Evolutionary conservation across 2,888 invertebrate genomes (phyloP), one percentile per base, ranked within the genome.

Genomic region (Drosophila cracens): DNA sequence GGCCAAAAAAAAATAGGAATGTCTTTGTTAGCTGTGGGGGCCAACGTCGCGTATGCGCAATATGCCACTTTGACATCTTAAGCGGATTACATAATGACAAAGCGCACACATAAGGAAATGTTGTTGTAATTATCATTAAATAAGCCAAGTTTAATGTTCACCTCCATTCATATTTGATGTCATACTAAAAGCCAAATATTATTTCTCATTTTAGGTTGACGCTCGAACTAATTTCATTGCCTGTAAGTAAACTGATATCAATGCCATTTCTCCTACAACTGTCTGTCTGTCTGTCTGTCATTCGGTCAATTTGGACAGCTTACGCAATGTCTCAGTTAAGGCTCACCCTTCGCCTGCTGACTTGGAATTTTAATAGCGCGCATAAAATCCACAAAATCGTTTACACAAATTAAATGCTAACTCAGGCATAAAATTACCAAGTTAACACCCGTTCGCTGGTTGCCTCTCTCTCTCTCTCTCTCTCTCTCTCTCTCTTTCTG

Each of bases 381-480:
- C 87, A 90, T 89, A 90, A 89, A 91, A 83, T 90, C 80, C 72
- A 81, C 79, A 81, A 91, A 90, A 90, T 88, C 89, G 88, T 88
- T 88, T 85, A 77, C 79, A 86, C 79, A 89, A 91, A 89, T 89
- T 81, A 83, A 91, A 88, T 85, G 90, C 85, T 83, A 85, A 80
- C 83, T 90, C 86, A 81, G 84, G 91, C 91, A 87, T 91, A 85
- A 91, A 92, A 92, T 91, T 90, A 92, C 89, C 90, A 90, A 89
- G 83, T 91, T 91, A 89, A 89, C 92, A 91, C 91, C 86, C 88
- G 82, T 82, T 72, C 74, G 68, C 59, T 69, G 51, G 52, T 53
- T 58, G 59, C 60, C 62, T 7, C 40, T 16, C 38, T 16, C 36
- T 36, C 36, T 36, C 4, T 38, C 18, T 8, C 6, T 13, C 40